phyloP scores from a whole-genome alignment of 2,113 vertebrate genomes.

The Lycaon pictus region DNA sequence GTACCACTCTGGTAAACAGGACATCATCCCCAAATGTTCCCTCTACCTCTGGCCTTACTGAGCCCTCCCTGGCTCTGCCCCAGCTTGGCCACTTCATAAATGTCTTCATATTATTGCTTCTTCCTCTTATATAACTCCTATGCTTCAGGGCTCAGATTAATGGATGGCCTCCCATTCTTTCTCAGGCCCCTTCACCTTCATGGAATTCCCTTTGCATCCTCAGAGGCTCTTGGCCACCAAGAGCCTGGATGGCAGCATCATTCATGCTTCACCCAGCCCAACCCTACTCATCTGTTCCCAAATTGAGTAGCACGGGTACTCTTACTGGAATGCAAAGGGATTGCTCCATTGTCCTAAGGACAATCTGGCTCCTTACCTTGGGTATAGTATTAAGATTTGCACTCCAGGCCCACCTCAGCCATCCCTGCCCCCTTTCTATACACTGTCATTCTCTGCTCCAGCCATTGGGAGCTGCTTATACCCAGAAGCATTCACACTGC shows the following conservation, averaged over 20 bases:
- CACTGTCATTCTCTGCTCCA: background rate
- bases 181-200: background rate
- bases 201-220: background rate
- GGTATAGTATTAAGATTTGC: background rate
- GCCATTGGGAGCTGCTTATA: background rate
- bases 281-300: background rate
- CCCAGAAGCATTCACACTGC: background rate
- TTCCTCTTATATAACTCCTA: background rate
- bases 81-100: background rate
- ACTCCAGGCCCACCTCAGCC: background rate
- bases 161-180: background rate
- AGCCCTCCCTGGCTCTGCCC: background rate
- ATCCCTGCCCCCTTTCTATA: background rate
- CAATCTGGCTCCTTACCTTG: background rate
- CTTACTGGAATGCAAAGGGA: background rate
- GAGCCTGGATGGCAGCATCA: background rate
- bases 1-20: background rate
- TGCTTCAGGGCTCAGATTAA: background rate
- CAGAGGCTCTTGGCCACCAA: background rate
- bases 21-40: background rate
- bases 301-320: background rate
- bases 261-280: background rate
- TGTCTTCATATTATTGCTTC: background rate
- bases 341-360: background rate
- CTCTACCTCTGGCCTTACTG: background rate